Evolutionary conservation across 2,888 invertebrate species (phyloP), one percentile per base, ranked within the genome.

Genomic region (Furcula furcula): DNA sequence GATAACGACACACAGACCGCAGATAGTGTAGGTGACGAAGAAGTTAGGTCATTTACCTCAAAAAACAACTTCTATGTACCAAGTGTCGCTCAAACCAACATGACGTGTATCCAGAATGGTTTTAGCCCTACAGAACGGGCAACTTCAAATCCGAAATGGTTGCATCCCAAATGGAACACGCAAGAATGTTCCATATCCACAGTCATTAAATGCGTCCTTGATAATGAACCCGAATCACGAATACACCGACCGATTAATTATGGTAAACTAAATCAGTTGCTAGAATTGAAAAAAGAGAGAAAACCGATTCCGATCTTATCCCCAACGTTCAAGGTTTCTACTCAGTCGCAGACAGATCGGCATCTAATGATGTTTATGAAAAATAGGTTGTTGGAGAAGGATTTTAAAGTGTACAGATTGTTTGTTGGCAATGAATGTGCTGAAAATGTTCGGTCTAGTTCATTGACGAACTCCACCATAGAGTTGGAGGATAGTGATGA

Each of bases 321-420:
- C 0, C 62, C 73, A 6, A 44, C 55, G 0, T 41, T 50, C 23
- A 75, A 72, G 36, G 54, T 66, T 0, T 72, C 77, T 4, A 65
- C 57, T 20, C 61, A 68, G 16, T 72, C 74, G 20, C 78, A 76
- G 30, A 77, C 77, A 0, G 70, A 74, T 0, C 55, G 40, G 31
- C 49, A 54, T 12, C 14, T 46, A 5, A 2, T 55, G 9, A 39
- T 36, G 10, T 42, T 49, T 14, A 31, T 47, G 1, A 51, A 35
- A 4, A 51, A 60, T 0, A 56, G 46, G 11, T 5, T 12, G 7
- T 2, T 37, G 1, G 57, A 59, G 1, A 64, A 49, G 5, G 68
- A 77, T 27, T 68, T 57, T 6, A 63, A 70, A 10, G 52, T 80
- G 1, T 76, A 70, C 25, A 65, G 67, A 26, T 31, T 82, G 36